These are phyloP conservation scores for Zonitis immaculata DNA, from an alignment of 2,888 invertebrate genomes.

Conservation along the genomic window DNA sequence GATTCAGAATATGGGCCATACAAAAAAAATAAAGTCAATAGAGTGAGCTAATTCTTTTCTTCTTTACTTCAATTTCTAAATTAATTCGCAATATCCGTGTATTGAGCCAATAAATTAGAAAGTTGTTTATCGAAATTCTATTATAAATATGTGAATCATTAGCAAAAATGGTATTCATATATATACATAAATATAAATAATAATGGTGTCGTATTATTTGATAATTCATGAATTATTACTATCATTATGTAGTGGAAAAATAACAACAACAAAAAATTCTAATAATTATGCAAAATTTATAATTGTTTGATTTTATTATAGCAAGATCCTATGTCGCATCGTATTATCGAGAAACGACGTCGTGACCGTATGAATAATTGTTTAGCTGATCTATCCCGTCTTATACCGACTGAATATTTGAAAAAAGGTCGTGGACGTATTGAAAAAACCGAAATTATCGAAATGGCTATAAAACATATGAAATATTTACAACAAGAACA, in stretches of 20 bases:
- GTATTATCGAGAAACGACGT: constrained; percentile 93
- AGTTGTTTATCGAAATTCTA: too few species aligned
- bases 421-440: constrained; percentile 94
- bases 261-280: too few species aligned
- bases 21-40: constrained; percentile 70
- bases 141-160: not conserved
- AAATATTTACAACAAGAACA: constrained; percentile 75
- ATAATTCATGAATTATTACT: too few species aligned
- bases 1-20: constrained; percentile 66
- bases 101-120: too few species aligned
- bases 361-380: constrained; percentile 98
- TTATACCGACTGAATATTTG: constrained; percentile 89
- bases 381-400: constrained; percentile 84
- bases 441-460: constrained; percentile 97
- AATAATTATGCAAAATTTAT: too few species aligned
- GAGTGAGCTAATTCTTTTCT: too few species aligned
- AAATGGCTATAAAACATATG: constrained; percentile 95
- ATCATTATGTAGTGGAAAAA: too few species aligned
- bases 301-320: constrained; percentile 41
- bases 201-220: too few species aligned
- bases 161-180: too few species aligned
- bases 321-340: constrained; percentile 97
- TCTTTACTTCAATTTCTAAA: too few species aligned
- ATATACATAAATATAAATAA: too few species aligned
- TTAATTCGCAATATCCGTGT: too few species aligned